Evolutionary conservation across 2,888 invertebrate genomes (phyloP).

Genomic region (Nomada lathburiana): DNA sequence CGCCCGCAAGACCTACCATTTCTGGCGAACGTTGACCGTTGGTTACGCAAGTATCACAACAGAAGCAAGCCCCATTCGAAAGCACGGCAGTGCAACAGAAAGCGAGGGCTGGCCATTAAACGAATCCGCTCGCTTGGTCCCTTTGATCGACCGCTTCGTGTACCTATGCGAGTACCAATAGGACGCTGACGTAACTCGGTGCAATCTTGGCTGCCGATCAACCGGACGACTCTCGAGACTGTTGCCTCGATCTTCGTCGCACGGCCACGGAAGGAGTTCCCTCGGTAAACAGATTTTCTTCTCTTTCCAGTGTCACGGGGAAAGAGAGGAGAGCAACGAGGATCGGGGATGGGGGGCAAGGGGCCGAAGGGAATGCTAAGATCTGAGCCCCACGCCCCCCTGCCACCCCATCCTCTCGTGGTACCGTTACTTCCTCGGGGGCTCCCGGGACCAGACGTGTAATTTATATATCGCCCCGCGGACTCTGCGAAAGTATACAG

Average conservation of each 20-base stretch:
- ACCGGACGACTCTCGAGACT: constrained; percentile 58
- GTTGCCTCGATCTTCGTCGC: constrained; percentile 44
- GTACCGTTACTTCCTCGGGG: constrained; percentile 81
- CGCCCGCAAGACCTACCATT: constrained; percentile 20
- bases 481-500: constrained; percentile 69
- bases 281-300: constrained; percentile 65
- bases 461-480: constrained; percentile 82
- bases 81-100: constrained; percentile 12
- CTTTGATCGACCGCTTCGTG: constrained; percentile 81
- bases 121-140: constrained; percentile 70
- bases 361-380: constrained; percentile 62
- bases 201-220: constrained; percentile 81
- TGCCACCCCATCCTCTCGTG: constrained; percentile 41
- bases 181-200: constrained; percentile 82
- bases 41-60: neutral
- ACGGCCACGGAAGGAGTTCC: constrained; percentile 43
- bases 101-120: constrained; percentile 75
- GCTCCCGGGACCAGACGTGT: constrained; percentile 80
- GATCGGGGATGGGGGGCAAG: constrained; percentile 32
- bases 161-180: constrained; percentile 80
- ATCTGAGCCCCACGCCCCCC: constrained; percentile 64
- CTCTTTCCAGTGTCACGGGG: constrained; percentile 76
- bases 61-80: constrained; percentile 16
- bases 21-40: constrained; percentile 33
- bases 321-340: constrained; percentile 48